phyloP scores from a whole-genome alignment of 2,888 invertebrate genomes.

The Endotricha flammealis region DNA sequence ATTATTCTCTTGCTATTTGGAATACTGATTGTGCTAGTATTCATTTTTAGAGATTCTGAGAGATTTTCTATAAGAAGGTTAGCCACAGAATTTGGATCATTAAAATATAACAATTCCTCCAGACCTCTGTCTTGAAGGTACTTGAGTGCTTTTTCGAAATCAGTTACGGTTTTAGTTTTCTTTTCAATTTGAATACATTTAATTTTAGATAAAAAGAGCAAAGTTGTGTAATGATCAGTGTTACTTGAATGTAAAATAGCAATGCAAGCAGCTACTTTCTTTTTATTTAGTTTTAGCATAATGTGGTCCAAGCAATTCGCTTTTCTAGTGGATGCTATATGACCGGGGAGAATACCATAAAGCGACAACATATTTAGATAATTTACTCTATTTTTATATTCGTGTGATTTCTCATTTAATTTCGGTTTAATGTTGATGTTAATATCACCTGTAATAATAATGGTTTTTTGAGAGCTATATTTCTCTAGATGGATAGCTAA shows the following conservation, averaged over 20 bases:
- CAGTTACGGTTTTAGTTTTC: too few species aligned
- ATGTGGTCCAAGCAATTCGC: background rate
- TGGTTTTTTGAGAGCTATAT: background rate
- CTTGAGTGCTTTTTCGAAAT: too few species aligned
- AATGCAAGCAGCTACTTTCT: too few species aligned
- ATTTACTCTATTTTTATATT: slow-evolving; percentile 6
- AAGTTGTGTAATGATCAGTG: too few species aligned
- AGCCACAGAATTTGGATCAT: slow-evolving; percentile 1
- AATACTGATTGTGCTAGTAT: slow-evolving; percentile 1
- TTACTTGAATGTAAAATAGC: too few species aligned
- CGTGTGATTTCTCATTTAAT: background rate
- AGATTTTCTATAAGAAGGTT: background rate
- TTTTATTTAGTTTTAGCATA: background rate
- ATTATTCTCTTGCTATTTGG: slow-evolving; percentile 1
- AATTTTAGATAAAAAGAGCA: too few species aligned
- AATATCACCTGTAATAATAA: slow-evolving; percentile 12
- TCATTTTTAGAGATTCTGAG: background rate
- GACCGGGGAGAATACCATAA: slow-evolving; percentile 11
- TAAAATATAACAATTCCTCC: background rate
- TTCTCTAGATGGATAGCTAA: background rate
- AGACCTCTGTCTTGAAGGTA: too few species aligned
- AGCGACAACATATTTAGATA: slow-evolving; percentile 11
- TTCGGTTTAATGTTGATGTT: slow-evolving; percentile 11
- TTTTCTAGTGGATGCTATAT: slow-evolving; percentile 8
- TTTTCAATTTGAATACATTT: too few species aligned